Conservation (phyloP, 23 tunicate genomes). For the Clavelina lepadiformis region DNA sequence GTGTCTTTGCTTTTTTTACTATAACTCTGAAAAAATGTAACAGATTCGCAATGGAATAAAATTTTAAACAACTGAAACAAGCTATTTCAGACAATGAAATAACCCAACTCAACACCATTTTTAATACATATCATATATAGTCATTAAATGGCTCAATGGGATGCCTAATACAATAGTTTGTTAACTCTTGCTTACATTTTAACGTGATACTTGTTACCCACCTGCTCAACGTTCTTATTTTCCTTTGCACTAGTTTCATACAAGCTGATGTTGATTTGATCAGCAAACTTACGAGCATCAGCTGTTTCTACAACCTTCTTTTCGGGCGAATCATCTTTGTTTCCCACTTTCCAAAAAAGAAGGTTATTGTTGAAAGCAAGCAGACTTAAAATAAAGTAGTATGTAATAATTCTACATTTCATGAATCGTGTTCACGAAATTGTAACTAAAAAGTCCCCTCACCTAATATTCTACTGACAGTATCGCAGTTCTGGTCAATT, state of each 20-base stretch:
- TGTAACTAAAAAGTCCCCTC: conserved; percentile 2
- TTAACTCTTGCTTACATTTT: background rate
- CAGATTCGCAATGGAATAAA: no score
- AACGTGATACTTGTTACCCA: background rate
- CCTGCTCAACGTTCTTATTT: conserved; percentile 97
- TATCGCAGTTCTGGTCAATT: conserved; percentile 97
- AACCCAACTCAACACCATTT: background rate
- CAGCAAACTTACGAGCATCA: conserved; percentile 87
- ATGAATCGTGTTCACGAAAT: no score
- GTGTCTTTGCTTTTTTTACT: no score
- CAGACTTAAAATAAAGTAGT: no score
- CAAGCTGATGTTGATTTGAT: conserved; percentile 64
- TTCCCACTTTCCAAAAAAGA: conserved; percentile 58
- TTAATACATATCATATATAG: no score
- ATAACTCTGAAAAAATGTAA: no score
- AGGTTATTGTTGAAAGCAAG: background rate
- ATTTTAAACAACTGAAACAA: no score
- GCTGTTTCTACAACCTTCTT: conserved; percentile 87
- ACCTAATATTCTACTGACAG: conserved; percentile 85
- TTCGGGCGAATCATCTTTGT: conserved; percentile 84
- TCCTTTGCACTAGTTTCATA: conserved; percentile 99
- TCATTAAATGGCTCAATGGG: background rate
- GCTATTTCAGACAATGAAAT: no score
- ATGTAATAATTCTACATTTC: no score
- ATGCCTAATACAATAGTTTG: background rate